These are phyloP conservation scores for Dolichomitus sp. DNA, from an alignment of 2,888 invertebrate genomes.

Conservation along the genomic window DNA sequence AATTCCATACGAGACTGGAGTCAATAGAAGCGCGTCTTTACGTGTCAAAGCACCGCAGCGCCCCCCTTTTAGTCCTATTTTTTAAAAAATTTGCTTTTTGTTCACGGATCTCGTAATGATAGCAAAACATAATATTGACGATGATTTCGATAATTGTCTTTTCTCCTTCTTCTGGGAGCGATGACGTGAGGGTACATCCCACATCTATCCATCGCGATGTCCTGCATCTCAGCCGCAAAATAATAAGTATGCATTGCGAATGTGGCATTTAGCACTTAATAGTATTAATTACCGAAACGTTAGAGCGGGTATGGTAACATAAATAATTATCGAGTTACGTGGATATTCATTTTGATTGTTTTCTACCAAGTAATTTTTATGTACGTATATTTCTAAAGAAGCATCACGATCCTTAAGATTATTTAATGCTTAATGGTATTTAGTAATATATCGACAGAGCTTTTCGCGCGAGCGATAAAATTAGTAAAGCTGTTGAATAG, in stretches of 20 bases:
- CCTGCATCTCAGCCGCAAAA: background rate
- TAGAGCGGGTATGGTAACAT: slow-evolving; percentile 33
- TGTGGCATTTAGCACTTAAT: slow-evolving; percentile 18
- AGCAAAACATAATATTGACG: background rate
- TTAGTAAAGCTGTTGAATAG: slow-evolving; percentile 4
- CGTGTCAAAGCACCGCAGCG: no score
- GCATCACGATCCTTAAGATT: slow-evolving; percentile 4
- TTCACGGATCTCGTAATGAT: background rate
- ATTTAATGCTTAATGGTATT: slow-evolving; percentile 12
- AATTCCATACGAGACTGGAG: no score
- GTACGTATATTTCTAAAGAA: background rate
- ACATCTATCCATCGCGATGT: slow-evolving; percentile 15
- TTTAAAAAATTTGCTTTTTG: background rate
- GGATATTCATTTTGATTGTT: background rate
- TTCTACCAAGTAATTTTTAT: background rate
- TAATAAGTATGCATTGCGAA: background rate
- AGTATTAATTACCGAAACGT: slow-evolving; percentile 36
- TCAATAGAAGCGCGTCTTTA: no score
- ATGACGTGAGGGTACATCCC: background rate
- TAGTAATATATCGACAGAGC: background rate
- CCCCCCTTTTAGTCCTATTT: no score
- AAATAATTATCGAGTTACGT: slow-evolving; percentile 31
- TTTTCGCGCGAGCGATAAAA: slow-evolving; percentile 12
- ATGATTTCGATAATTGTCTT: background rate
- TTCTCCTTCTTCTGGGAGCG: background rate